Evolutionary conservation across 2,888 invertebrate species (phyloP).

Genomic region (Apoda limacodes): DNA sequence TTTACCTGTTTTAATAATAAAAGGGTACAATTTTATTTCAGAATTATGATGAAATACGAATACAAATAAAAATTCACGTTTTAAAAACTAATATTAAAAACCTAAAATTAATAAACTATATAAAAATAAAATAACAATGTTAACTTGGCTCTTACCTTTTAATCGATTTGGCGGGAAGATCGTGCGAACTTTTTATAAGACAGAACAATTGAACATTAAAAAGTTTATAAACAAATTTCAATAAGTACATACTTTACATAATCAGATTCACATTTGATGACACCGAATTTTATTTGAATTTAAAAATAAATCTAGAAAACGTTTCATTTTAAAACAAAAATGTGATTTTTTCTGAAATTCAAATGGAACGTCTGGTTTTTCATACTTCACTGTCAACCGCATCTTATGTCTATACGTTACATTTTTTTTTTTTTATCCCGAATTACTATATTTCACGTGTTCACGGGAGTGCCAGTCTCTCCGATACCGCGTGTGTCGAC

Average conservation of each 20-base stretch:
- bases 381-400: slow-evolving; percentile 24
- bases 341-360: slow-evolving; percentile 6
- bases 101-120: too few species aligned
- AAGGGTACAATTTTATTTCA: too few species aligned
- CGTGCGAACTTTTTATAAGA: slow-evolving; percentile 36
- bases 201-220: slow-evolving; percentile 34
- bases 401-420: slow-evolving; percentile 16
- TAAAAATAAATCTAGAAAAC: slow-evolving; percentile 13
- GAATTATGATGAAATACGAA: too few species aligned
- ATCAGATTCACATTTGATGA: too few species aligned
- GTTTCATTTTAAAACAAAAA: slow-evolving; percentile 9
- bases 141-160: too few species aligned
- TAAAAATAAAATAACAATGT: too few species aligned
- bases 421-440: too few species aligned
- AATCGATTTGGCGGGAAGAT: slow-evolving; percentile 25
- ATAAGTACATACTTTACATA: too few species aligned
- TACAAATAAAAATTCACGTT: too few species aligned
- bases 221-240: slow-evolving; percentile 19
- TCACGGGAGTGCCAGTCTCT: slow-evolving; percentile 41
- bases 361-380: slow-evolving; percentile 11
- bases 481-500: slow-evolving; percentile 48
- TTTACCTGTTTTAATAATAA: too few species aligned
- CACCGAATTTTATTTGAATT: slow-evolving; percentile 10
- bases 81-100: too few species aligned
- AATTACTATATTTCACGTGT: too few species aligned